Evolutionary conservation across 2,797 vertebrate genomes (phyloP), one percentile per base, ranked within the genome.

Genomic region (Eleutherodactylus coqui): DNA sequence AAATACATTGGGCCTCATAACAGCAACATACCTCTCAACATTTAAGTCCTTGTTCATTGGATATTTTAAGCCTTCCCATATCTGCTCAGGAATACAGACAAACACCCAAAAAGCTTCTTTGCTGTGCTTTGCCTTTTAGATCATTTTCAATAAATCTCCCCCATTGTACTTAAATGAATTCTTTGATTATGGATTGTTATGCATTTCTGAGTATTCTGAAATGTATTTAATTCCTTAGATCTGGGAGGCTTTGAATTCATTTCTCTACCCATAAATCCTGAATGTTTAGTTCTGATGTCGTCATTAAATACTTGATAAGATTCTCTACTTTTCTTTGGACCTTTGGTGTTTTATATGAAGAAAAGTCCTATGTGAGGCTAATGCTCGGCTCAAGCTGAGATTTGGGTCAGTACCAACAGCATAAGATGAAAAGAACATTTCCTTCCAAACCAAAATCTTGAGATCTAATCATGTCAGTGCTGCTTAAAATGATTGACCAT

Each of bases 401-500:
- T 45, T 27, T 73, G 70, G 36, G 41, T 73, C 24, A 0, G 70
- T 81, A 64, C 79, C 79, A 81, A 49, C 17, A 67, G 19, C 55
- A 32, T 21, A n/a, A 32, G n/a, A 58, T 45, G 27, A 27, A 38
- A 83, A 75, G 69, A 47, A n/a, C 21, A 62, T 43, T 34, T 75
- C 21, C 47, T 83, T 75, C 53, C 51, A 84, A 84, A 64, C 19
- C 41, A 32, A 3, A 84, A 69, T 70, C 60, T 69, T 70, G 24
- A 70, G 34, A 70, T 85, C n/a, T 70, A 85, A 79, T 69, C 29
- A 85, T 17, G 51, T 72, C 76, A 85, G 38, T 53, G 29, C 76
- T 70, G 45, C 64, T 85, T 85, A 85, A 55, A 78, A 77, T 78
- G 58, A 78, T 51, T 77, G 64, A 70, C 81, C 51, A 32, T 73